Percentiles rank a stretch among this genome's conserved stretches.
Evolutionary conservation across 2,113 vertebrate species (phyloP).

Genomic region (Opisthocomus hoazin): DNA sequence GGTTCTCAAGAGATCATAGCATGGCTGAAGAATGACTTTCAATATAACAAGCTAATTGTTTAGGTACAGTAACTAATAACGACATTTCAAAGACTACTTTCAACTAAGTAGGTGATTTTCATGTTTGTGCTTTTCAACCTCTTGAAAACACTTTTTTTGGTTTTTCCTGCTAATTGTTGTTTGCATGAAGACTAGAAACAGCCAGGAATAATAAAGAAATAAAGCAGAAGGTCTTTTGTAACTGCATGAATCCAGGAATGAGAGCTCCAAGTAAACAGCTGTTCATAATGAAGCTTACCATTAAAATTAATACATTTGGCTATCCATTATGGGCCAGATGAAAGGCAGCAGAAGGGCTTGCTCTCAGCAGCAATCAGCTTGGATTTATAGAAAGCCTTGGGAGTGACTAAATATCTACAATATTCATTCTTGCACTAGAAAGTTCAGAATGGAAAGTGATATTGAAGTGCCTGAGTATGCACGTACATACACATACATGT

Average conservation of each 20-base stretch:
- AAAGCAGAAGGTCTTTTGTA: background rate
- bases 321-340: background rate
- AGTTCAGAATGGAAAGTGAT: background rate
- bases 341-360: background rate
- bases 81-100: background rate
- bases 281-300: background rate
- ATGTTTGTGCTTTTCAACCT: background rate
- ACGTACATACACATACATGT: background rate
- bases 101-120: background rate
- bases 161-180: background rate
- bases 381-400: background rate
- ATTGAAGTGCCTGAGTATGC: background rate
- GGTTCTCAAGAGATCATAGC: background rate
- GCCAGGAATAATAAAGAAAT: background rate
- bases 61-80: background rate
- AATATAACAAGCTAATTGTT: background rate
- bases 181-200: background rate
- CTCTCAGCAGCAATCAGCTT: background rate
- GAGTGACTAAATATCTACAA: background rate
- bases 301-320: background rate
- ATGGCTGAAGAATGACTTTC: background rate
- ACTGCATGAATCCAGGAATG: background rate
- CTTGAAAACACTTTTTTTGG: background rate
- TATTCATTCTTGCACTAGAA: background rate
- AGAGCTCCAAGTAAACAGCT: background rate